Evolutionary conservation across 1,140 invertebrate genomes (phyloP).

Genomic region (Ostrea edulis): DNA sequence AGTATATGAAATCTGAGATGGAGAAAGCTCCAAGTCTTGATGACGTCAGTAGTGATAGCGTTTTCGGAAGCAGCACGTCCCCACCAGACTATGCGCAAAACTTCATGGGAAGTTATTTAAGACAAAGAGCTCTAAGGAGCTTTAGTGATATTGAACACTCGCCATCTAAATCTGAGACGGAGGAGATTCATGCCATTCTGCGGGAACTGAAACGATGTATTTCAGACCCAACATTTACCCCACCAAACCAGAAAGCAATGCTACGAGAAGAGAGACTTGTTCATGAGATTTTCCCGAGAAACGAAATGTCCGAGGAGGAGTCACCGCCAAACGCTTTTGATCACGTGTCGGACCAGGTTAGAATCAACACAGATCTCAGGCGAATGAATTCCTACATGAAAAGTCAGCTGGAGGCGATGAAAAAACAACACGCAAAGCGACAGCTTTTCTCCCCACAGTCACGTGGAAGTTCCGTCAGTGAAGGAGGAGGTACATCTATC

Average conservation of each 20-base stretch:
- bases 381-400: conserved; percentile 30
- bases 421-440: conserved; percentile 16
- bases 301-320: conserved; percentile 41
- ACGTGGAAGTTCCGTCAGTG: neutral
- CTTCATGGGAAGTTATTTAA: neutral
- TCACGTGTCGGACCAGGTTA: neutral
- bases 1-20: conserved; percentile 18
- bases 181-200: conserved; percentile 51
- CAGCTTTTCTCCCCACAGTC: neutral
- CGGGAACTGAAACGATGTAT: conserved; percentile 47
- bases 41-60: neutral
- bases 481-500: neutral
- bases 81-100: neutral
- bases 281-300: neutral
- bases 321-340: neutral
- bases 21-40: conserved; percentile 2
- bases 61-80: neutral
- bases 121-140: conserved; percentile 31
- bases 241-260: conserved; percentile 47
- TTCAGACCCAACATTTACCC: conserved; percentile 47
- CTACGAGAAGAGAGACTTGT: conserved; percentile 48
- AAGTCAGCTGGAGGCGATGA: neutral
- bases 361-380: conserved; percentile 1
- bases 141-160: conserved; percentile 57
- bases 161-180: conserved; percentile 57